Base-by-base conservation (phyloP, 2,113 vertebrate species). In the Anguilla japonica region DNA sequence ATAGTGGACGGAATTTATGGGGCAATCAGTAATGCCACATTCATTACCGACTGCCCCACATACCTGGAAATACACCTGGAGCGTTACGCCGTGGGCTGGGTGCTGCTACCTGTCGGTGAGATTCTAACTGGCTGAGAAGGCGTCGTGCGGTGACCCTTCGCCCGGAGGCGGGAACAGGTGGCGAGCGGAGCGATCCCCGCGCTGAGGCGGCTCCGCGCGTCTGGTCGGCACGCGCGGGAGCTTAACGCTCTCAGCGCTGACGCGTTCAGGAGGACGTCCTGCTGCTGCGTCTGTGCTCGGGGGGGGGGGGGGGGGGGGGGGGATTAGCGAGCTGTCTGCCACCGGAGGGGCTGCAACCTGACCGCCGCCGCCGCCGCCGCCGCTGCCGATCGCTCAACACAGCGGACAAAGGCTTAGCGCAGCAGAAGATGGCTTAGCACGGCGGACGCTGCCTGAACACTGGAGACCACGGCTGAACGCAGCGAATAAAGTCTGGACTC, bases 241-340 rank as follows among this genome's bases (percentile, higher is more conserved):
- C 9, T 15, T 26, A 60, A 18, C 2, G 34, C 34, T 16, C 56
- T 40, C 34, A 40, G 16, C 82, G 29, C 90, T 88, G 88, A 88
- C 84, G 84, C 88, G 90, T 86, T 34, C 83, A 18, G 90, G 78
- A 83, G 57, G 41, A 83, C 87, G 91, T 90, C 92, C 91, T 91
- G 92, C 93, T 92, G 92, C 86, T 90, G 89, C 92, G 20, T 26
- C 20, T 26, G 20, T 94, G 90, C 89, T 46, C 2, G 43, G 39
- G 88, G 3, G 15, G 18, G 85, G 34, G 34, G 34, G 43, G 39
- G 88, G 3, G 15, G 18, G 85, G 34, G 34, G 34, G 34, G 34
- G 92, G 94, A 95, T 95, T 94, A 94, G 91, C 87, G 87, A 57
- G 92, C 92, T 91, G 93, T 91, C 91, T 89, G 80, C 91, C 50